phyloP scores from a whole-genome alignment of 2,888 invertebrate species.

The Hirtodrosophila cameraria region DNA sequence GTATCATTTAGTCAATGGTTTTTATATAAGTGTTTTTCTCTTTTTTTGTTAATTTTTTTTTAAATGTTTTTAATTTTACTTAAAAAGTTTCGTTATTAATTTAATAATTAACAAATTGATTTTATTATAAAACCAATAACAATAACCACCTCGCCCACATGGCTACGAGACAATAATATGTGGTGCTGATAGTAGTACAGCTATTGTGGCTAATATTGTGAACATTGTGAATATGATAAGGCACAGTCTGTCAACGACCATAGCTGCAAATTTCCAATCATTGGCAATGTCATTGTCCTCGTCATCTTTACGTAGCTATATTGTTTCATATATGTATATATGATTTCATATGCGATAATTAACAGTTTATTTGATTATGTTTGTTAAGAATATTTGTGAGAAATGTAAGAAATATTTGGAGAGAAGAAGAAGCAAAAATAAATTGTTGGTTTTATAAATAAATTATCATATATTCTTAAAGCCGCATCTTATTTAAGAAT shows the following conservation, averaged over 20 bases:
- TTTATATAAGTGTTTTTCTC: conserved; percentile 64
- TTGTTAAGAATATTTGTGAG: conserved; percentile 5
- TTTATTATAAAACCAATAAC: conserved; percentile 85
- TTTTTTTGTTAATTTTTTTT: conserved; percentile 67
- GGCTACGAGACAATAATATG: conserved; percentile 87
- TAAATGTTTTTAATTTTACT: conserved; percentile 79
- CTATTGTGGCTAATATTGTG: conserved; percentile 98
- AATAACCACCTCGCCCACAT: conserved; percentile 85
- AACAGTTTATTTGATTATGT: conserved; percentile 12
- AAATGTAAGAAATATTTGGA: conserved; percentile 22
- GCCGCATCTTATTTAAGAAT: conserved; percentile 5
- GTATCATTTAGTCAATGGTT: conserved; percentile 69
- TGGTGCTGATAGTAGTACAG: conserved; percentile 98
- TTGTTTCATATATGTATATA: no score
- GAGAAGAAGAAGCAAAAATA: conserved; percentile 43
- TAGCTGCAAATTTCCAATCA: conserved; percentile 99
- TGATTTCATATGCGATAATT: conserved; percentile 70
- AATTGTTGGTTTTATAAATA: conserved; percentile 27
- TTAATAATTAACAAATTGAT: conserved; percentile 85
- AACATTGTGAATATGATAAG: conserved; percentile 99
- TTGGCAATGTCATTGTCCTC: conserved; percentile 96
- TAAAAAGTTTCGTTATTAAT: conserved; percentile 85
- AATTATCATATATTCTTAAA: neutral
- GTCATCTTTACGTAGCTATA: conserved; percentile 95
- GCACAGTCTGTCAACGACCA: conserved; percentile 99